Conservation (phyloP, 2,113 vertebrate genomes). For the Neomonachus schauinslandi region DNA sequence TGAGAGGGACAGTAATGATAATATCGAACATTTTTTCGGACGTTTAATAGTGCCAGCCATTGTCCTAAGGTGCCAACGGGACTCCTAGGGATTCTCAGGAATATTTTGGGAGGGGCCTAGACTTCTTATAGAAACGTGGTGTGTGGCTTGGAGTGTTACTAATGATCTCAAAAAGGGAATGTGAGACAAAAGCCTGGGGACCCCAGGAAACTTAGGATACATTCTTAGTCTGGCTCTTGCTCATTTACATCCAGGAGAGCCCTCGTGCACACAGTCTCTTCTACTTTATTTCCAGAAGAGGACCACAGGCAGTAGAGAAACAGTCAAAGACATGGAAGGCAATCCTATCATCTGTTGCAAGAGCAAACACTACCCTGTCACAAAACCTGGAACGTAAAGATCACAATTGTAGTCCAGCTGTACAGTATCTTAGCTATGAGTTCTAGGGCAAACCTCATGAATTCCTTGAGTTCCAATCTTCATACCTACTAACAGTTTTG, state of each 20-base stretch:
- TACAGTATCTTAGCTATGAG: neutral
- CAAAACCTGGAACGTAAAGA: neutral
- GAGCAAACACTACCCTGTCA: neutral
- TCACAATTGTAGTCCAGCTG: neutral
- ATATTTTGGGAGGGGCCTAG: neutral
- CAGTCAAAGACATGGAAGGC: neutral
- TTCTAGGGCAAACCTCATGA: neutral
- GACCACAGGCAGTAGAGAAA: neutral
- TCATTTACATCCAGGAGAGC: neutral
- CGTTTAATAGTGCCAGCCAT: neutral
- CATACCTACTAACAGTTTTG: neutral
- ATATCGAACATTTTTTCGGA: neutral
- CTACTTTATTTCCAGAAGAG: neutral
- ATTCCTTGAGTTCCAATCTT: neutral
- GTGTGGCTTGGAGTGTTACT: neutral
- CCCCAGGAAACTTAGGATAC: accelerated
- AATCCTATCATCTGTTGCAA: neutral
- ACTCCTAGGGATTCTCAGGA: neutral
- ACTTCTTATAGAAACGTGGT: neutral
- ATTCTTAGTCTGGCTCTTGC: too few species aligned
- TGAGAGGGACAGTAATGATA: neutral
- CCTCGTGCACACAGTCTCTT: neutral
- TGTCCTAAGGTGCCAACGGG: neutral
- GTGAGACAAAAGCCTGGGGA: neutral
- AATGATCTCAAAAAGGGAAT: neutral